These are phyloP conservation scores for Vipera latastei DNA, from an alignment of 2,797 vertebrate genomes.

Conservation along the genomic window DNA sequence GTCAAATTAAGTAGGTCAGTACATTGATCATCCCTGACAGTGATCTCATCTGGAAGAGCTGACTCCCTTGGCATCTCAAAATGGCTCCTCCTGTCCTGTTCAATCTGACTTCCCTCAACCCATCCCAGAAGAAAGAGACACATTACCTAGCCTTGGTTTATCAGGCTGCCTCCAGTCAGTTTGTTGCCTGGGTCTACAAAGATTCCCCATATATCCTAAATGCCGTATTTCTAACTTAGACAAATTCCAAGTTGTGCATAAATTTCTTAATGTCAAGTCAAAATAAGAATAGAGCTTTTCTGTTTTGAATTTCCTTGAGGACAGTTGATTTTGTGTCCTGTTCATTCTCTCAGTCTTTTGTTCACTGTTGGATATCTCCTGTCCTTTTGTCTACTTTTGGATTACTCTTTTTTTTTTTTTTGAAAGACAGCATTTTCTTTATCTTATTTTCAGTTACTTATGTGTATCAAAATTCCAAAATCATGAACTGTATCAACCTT, in stretches of 20 bases:
- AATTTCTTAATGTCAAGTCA: not conserved
- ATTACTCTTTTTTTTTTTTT: not conserved
- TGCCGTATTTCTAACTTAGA: not conserved
- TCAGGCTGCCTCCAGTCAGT: slow-evolving; percentile 11
- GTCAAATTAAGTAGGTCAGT: slow-evolving; percentile 23
- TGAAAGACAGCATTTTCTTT: not conserved
- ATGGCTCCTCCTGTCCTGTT: not conserved
- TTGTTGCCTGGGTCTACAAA: not conserved
- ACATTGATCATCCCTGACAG: slow-evolving; percentile 25
- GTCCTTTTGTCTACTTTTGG: not conserved
- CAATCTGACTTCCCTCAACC: not conserved
- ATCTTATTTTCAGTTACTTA: not conserved
- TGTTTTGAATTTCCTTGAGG: not conserved
- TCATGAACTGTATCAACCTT: not conserved
- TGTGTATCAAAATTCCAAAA: not conserved
- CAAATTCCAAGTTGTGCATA: not conserved
- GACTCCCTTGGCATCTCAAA: slow-evolving; percentile 17
- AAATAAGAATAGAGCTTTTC: not conserved
- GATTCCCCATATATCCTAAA: not conserved
- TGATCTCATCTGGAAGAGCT: slow-evolving; percentile 22
- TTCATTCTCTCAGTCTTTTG: not conserved
- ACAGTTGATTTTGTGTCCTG: not conserved
- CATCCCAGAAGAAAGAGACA: slow-evolving; percentile 1
- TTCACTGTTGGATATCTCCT: not conserved
- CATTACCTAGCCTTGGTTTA: slow-evolving; percentile 17